These are phyloP conservation scores for Drosophila anomelani DNA, from an alignment of 2,888 invertebrate species.

Conservation along the genomic window DNA sequence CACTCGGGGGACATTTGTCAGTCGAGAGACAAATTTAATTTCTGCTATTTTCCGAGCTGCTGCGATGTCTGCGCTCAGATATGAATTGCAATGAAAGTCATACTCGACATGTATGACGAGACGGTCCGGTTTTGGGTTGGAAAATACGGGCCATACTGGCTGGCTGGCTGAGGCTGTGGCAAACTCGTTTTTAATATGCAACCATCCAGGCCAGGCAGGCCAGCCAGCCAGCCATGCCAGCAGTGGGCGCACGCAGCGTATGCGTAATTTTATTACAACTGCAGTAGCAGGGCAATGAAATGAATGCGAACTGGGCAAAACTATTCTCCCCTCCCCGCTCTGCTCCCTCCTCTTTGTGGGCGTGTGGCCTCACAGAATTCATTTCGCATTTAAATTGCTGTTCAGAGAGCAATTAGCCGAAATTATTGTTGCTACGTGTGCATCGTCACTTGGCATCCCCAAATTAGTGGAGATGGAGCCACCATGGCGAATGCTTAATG, in stretches of 20 bases:
- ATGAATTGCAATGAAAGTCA: constrained; percentile 80
- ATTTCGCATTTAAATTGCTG: constrained; percentile 81
- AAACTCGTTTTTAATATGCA: constrained; percentile 64
- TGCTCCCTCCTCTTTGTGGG: background rate
- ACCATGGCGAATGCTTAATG: constrained; percentile 69
- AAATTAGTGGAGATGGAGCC: constrained; percentile 37
- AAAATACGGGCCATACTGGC: constrained; percentile 21
- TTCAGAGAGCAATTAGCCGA: constrained; percentile 81
- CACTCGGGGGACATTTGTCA: constrained; percentile 83
- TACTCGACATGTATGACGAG: constrained; percentile 58
- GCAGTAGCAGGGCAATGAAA: constrained; percentile 51
- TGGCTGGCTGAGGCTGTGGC: constrained; percentile 10
- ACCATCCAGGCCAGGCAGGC: background rate
- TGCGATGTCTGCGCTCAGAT: constrained; percentile 68
- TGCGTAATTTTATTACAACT: constrained; percentile 77
- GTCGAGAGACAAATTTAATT: constrained; percentile 83
- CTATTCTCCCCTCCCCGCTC: constrained; percentile 31
- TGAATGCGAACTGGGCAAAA: constrained; percentile 58
- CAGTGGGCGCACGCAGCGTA: constrained; percentile 63
- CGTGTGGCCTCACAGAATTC: constrained; percentile 60
- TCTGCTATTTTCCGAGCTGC: constrained; percentile 60
- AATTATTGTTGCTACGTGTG: constrained; percentile 82
- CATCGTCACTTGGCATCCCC: constrained; percentile 66
- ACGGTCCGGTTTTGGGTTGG: constrained; percentile 28
- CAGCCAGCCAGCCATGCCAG: background rate